Conservation (phyloP, 2,888 invertebrate species). For the Thymelicus acteon region DNA sequence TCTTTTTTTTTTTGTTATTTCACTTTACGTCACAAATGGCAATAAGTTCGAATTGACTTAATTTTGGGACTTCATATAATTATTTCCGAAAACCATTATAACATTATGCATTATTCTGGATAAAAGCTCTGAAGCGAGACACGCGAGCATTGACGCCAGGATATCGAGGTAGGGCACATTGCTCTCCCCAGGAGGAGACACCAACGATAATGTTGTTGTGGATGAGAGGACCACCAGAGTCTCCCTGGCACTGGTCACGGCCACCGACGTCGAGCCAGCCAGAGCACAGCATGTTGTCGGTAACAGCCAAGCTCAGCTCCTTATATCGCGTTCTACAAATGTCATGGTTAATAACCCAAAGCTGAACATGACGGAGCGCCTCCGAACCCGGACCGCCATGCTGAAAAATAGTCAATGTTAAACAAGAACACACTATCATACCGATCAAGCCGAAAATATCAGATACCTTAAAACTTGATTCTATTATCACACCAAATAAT, state of each 20-base stretch:
- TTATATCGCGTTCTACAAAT: conserved; percentile 52
- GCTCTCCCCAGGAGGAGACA: conserved; percentile 54
- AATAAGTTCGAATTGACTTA: too few relatives aligned
- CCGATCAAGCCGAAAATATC: too few relatives aligned
- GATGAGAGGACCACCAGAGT: conserved; percentile 61
- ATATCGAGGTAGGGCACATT: conserved; percentile 50
- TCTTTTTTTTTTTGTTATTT: too few relatives aligned
- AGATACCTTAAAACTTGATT: neutral
- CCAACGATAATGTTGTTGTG: conserved; percentile 56
- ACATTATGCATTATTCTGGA: conserved; percentile 52
- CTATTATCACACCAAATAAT: too few relatives aligned
- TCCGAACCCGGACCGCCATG: conserved; percentile 49
- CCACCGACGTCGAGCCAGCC: conserved; percentile 57
- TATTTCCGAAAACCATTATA: too few relatives aligned
- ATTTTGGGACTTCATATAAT: too few relatives aligned
- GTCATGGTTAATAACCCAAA: conserved; percentile 53
- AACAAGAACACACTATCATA: neutral
- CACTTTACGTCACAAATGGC: too few relatives aligned
- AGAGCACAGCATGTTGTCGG: conserved; percentile 61
- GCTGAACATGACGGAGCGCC: conserved; percentile 56
- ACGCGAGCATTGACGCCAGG: conserved; percentile 59
- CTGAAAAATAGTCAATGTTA: conserved; percentile 44
- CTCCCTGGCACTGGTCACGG: conserved; percentile 58
- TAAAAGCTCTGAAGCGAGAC: conserved; percentile 53
- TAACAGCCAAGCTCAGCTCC: conserved; percentile 44